Percentiles rank a stretch among this genome's conserved stretches.
These are phyloP conservation scores for Phragmatobia fuliginosa DNA, from an alignment of 2,888 invertebrate species.

Conservation along the genomic window DNA sequence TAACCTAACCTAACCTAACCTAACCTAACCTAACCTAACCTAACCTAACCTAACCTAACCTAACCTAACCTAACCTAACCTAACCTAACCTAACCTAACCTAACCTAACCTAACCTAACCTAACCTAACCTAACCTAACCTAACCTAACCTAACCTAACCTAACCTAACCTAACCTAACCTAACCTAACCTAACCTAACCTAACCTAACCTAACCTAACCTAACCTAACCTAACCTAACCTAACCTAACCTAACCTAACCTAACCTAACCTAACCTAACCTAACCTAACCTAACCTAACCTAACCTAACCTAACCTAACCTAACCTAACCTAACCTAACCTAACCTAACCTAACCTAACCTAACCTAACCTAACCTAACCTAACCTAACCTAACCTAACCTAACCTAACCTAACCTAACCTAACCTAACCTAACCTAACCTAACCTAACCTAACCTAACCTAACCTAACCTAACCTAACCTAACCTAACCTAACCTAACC, in stretches of 20 bases:
- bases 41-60: constrained; percentile 9
- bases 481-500: no score
- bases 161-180: constrained; percentile 9
- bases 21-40: constrained; percentile 11
- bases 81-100: constrained; percentile 9
- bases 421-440: no score
- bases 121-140: constrained; percentile 9
- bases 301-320: no score
- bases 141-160: constrained; percentile 9
- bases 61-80: constrained; percentile 5
- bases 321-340: no score
- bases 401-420: no score
- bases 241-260: constrained; percentile 9
- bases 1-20: constrained; percentile 11
- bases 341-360: no score
- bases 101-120: constrained; percentile 9
- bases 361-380: no score
- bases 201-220: constrained; percentile 9
- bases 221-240: constrained; percentile 9
- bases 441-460: no score
- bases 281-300: no score
- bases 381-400: no score
- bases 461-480: no score
- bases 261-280: constrained; percentile 9
- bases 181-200: constrained; percentile 9